Conservation (phyloP, 2,113 vertebrate genomes). For the Platysternon megacephalum region DNA sequence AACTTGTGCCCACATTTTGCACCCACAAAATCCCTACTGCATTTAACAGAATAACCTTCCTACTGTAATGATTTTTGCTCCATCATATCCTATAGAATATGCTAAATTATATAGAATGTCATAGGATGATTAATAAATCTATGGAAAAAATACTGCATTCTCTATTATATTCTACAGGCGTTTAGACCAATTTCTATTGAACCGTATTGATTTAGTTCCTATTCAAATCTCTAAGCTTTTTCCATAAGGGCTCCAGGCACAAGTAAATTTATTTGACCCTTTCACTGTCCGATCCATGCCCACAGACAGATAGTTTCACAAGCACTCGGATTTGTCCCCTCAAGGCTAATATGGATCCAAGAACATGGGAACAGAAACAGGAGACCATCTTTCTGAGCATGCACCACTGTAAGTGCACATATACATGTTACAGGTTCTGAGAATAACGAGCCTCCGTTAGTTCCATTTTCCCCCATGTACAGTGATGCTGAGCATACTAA, state of each 20-base stretch:
- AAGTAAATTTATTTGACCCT: background rate
- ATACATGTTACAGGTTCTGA: background rate
- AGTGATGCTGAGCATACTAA: background rate
- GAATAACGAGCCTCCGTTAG: background rate
- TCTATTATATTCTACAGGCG: background rate
- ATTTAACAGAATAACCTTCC: constrained; percentile 32
- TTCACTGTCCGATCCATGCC: background rate
- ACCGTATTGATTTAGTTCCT: constrained; percentile 9
- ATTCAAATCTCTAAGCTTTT: background rate
- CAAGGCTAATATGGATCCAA: background rate
- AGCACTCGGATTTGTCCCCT: background rate
- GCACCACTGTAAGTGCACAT: fast-evolving
- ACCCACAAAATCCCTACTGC: background rate
- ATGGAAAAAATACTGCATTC: background rate
- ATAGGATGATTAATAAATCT: background rate
- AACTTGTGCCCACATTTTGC: background rate
- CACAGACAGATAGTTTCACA: background rate
- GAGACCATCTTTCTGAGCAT: background rate
- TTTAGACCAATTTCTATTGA: constrained; percentile 26
- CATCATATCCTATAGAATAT: constrained; percentile 21
- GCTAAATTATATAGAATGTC: constrained; percentile 48
- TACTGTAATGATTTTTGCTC: constrained; percentile 30
- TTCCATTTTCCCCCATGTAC: background rate
- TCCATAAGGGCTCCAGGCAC: background rate
- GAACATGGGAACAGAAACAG: background rate